Evolutionary conservation across 2,888 invertebrate species (phyloP).

Genomic region (Apocheima hispidaria): DNA sequence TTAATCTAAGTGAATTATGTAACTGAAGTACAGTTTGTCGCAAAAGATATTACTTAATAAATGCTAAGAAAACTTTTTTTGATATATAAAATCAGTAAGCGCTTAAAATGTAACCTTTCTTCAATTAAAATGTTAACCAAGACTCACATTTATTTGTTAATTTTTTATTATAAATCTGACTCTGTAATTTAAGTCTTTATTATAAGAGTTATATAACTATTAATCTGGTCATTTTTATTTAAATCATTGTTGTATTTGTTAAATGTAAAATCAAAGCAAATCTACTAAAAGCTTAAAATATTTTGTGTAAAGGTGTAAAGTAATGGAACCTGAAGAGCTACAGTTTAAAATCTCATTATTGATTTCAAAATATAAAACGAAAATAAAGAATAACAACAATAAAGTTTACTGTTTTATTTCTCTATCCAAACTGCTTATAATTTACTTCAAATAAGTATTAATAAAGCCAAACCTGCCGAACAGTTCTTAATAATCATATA

Average conservation of each 20-base stretch:
- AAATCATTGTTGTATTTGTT: slow-evolving; percentile 85
- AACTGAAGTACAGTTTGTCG: slow-evolving; percentile 79
- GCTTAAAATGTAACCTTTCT: slow-evolving; percentile 82
- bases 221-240: slow-evolving; percentile 86
- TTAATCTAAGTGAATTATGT: slow-evolving; percentile 75
- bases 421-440: too few species aligned
- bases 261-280: slow-evolving; percentile 78
- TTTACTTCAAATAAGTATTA: too few species aligned
- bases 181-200: slow-evolving; percentile 78
- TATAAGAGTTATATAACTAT: slow-evolving; percentile 82
- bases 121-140: slow-evolving; percentile 83
- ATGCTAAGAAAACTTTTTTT: slow-evolving; percentile 79
- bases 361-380: slow-evolving; percentile 81
- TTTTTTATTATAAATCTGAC: slow-evolving; percentile 81
- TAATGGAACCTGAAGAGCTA: slow-evolving; percentile 74
- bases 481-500: too few species aligned
- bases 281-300: slow-evolving; percentile 80
- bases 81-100: slow-evolving; percentile 73
- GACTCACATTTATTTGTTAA: slow-evolving; percentile 83
- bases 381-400: slow-evolving; percentile 82
- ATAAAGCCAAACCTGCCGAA: too few species aligned
- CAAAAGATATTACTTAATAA: slow-evolving; percentile 81
- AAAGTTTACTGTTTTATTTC: slow-evolving; percentile 38
- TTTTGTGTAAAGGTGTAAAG: slow-evolving; percentile 81
- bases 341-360: slow-evolving; percentile 84